Conservation (phyloP, 2,797 vertebrate species). For the Esox masquinongy region DNA sequence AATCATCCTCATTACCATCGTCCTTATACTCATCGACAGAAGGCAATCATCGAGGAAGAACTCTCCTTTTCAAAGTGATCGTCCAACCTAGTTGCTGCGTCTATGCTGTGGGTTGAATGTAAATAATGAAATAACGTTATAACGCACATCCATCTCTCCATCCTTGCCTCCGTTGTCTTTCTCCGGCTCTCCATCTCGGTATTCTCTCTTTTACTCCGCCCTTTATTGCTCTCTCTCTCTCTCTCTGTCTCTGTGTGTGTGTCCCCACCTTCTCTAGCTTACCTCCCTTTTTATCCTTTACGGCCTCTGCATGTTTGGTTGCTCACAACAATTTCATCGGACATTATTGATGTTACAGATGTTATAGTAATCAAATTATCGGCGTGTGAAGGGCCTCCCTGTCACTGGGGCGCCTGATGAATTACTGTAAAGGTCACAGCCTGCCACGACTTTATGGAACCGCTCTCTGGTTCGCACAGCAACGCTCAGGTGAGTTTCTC, state of each 20-base stretch:
- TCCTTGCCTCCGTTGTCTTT: constrained; percentile 29
- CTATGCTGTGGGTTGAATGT: constrained; percentile 65
- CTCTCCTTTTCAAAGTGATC: constrained; percentile 19
- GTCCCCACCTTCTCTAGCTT: too few relatives aligned
- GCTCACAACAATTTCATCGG: constrained; percentile 80
- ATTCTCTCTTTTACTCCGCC: constrained; percentile 34
- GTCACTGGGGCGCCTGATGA: constrained; percentile 66
- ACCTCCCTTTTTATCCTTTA: constrained; percentile 55
- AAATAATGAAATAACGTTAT: constrained; percentile 46
- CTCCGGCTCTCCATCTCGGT: not conserved
- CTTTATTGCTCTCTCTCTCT: constrained; percentile 63
- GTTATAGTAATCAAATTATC: constrained; percentile 82
- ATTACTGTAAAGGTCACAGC: constrained; percentile 79
- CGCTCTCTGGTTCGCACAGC: constrained; percentile 53
- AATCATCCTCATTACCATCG: not conserved
- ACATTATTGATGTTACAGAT: constrained; percentile 83
- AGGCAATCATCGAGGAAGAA: not conserved
- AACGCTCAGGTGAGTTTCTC: constrained; percentile 66
- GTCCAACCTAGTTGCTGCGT: constrained; percentile 30
- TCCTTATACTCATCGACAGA: not conserved
- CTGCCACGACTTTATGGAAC: constrained; percentile 61
- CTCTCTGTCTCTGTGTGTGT: constrained; percentile 42
- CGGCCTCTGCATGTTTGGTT: constrained; percentile 77
- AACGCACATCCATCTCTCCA: constrained; percentile 12
- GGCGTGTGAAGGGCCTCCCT: constrained; percentile 78